phyloP scores from a whole-genome alignment of 92 coral and sea anemone species.

The Parazoanthus darwini region DNA sequence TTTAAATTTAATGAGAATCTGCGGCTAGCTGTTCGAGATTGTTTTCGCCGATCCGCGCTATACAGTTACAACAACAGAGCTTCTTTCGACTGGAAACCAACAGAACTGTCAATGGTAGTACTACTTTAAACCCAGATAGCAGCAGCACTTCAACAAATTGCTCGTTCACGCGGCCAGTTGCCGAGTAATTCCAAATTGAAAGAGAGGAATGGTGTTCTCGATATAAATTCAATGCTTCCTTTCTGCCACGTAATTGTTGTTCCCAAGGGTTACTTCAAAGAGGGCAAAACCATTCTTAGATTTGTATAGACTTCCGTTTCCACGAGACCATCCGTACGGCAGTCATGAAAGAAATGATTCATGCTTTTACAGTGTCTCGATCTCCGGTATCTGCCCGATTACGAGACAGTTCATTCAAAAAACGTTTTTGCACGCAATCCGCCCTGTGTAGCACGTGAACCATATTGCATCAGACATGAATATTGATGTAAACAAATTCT shows the following conservation, averaged over 20 bases:
- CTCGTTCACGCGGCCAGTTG: neutral
- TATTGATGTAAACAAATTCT: slow-evolving; percentile 17
- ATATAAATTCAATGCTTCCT: neutral
- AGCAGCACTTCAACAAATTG: neutral
- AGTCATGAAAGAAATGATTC: neutral
- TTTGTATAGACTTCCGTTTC: neutral
- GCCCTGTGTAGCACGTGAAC: neutral
- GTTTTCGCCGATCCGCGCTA: neutral
- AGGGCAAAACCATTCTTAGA: slow-evolving; percentile 1
- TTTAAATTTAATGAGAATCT: neutral
- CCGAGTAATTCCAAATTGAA: neutral
- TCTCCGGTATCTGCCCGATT: neutral
- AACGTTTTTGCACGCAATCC: neutral
- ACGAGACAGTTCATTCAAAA: neutral
- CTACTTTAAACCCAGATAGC: neutral
- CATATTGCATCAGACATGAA: slow-evolving; percentile 29
- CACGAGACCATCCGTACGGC: neutral
- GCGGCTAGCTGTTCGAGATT: too few species aligned
- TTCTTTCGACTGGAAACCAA: slow-evolving; percentile 4
- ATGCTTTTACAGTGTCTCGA: neutral
- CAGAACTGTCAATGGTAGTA: neutral
- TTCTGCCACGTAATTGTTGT: slow-evolving; percentile 31
- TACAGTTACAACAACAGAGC: neutral
- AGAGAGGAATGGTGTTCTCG: neutral
- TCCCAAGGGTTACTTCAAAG: slow-evolving; percentile 17